Conservation (phyloP, 2,113 vertebrate genomes). For the Elachura formosa region DNA sequence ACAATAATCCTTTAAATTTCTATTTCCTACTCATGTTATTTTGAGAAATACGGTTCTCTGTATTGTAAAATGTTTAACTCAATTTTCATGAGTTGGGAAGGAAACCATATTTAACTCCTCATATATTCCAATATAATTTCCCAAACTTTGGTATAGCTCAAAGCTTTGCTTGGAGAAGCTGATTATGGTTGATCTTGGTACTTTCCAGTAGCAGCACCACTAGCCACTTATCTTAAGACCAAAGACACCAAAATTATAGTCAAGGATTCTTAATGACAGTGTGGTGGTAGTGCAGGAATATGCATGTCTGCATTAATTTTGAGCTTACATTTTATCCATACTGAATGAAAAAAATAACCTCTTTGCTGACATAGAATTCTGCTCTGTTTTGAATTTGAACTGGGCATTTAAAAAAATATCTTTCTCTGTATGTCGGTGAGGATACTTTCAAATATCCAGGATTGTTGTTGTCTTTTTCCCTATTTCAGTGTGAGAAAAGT, state of each 20-base stretch:
- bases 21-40: not conserved
- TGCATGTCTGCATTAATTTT: not conserved
- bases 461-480: not conserved
- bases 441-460: not conserved
- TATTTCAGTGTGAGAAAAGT: not conserved
- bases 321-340: not conserved
- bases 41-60: not conserved
- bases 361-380: not conserved
- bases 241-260: not conserved
- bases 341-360: not conserved
- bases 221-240: not conserved
- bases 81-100: not conserved
- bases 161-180: not conserved
- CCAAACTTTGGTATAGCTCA: not conserved
- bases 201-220: not conserved
- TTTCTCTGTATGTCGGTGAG: not conserved
- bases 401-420: rapidly evolving
- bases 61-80: not conserved
- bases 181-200: not conserved
- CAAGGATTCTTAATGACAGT: not conserved
- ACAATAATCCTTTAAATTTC: not conserved
- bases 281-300: not conserved
- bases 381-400: not conserved
- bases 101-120: not conserved
- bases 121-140: not conserved